Conservation (phyloP, 2,113 vertebrate species). For the Pseudopodoces humilis region DNA sequence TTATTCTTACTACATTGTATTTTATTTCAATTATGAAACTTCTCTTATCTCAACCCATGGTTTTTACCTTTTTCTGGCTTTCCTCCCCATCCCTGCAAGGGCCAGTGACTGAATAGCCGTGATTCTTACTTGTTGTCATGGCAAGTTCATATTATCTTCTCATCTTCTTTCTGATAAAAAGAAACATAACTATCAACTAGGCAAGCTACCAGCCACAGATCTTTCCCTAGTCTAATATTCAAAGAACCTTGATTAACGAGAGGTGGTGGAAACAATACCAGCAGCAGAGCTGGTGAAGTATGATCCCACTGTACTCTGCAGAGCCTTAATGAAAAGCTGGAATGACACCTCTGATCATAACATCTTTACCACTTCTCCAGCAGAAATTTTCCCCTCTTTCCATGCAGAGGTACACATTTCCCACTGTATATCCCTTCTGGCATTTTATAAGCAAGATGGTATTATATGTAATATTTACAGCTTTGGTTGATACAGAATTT, state of each 20-base stretch:
- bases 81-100: background rate
- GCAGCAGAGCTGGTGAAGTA: background rate
- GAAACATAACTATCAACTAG: background rate
- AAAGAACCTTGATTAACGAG: background rate
- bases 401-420: background rate
- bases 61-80: background rate
- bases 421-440: background rate
- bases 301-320: background rate
- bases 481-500: background rate
- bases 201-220: background rate
- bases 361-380: background rate
- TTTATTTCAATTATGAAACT: background rate
- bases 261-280: background rate
- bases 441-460: background rate
- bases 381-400: conserved; percentile 3
- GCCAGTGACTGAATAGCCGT: background rate
- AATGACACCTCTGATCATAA: background rate
- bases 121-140: background rate
- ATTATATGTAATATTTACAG: background rate
- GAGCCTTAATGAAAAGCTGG: background rate
- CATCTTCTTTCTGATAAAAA: conserved; percentile 17
- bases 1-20: background rate
- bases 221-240: background rate
- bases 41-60: background rate
- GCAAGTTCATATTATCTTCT: background rate